phyloP scores from a whole-genome alignment of 1,140 invertebrate species.

The Liolophura sinensis region DNA sequence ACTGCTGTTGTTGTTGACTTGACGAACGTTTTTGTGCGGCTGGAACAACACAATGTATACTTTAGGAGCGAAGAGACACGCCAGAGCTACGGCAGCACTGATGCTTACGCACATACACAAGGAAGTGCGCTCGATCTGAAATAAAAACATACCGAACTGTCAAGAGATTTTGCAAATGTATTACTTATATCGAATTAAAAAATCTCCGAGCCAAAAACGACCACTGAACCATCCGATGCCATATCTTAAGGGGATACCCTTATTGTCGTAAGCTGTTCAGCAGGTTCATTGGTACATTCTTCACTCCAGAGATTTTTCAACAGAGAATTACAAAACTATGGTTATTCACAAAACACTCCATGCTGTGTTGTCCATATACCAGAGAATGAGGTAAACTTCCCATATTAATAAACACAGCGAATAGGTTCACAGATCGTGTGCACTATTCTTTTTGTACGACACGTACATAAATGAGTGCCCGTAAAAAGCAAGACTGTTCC shows the following conservation, averaged over 20 bases:
- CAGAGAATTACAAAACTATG: too few species aligned
- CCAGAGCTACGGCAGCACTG: conserved; percentile 76
- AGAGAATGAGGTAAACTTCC: neutral
- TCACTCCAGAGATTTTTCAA: too few species aligned
- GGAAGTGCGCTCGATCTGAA: conserved; percentile 76
- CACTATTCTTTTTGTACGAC: neutral
- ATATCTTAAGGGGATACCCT: too few species aligned
- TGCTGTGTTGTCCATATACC: too few species aligned
- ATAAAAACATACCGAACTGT: conserved; percentile 10
- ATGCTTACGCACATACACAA: conserved; percentile 80
- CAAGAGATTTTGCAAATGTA: neutral
- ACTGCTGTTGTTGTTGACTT: conserved; percentile 24
- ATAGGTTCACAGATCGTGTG: neutral
- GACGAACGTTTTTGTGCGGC: conserved; percentile 75
- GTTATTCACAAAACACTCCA: too few species aligned
- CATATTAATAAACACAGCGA: neutral
- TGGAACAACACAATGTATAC: conserved; percentile 77
- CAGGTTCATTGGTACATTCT: too few species aligned
- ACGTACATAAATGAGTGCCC: neutral
- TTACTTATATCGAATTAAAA: too few species aligned
- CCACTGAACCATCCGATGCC: too few species aligned
- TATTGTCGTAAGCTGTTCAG: too few species aligned
- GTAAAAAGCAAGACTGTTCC: neutral
- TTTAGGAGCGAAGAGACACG: conserved; percentile 79
- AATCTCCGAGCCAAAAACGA: too few species aligned